phyloP scores from a whole-genome alignment of 2,888 invertebrate genomes.

The Limnephilus lunatus region DNA sequence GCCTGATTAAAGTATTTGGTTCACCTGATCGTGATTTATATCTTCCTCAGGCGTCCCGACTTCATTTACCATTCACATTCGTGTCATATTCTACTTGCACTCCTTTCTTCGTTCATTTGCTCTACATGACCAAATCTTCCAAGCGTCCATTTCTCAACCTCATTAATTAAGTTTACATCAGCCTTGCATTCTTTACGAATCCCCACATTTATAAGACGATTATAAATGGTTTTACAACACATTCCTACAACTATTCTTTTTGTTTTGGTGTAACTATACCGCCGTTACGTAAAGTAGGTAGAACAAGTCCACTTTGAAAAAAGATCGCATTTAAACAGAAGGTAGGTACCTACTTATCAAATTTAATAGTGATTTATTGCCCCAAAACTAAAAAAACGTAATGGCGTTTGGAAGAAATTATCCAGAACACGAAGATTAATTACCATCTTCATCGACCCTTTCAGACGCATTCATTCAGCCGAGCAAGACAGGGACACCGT shows the following conservation, averaged over 20 bases:
- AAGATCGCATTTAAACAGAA: neutral
- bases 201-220: too few species aligned
- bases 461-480: conserved; percentile 15
- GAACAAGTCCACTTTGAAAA: neutral
- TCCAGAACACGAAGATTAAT: conserved; percentile 49
- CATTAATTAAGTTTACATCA: too few species aligned
- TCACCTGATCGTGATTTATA: too few species aligned
- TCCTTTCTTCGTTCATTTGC: too few species aligned
- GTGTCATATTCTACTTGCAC: too few species aligned
- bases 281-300: neutral
- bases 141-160: too few species aligned
- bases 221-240: too few species aligned
- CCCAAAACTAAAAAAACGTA: conserved; percentile 22
- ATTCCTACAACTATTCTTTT: neutral
- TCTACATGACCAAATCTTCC: too few species aligned
- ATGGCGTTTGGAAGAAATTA: conserved; percentile 44
- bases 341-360: neutral
- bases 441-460: conserved; percentile 27
- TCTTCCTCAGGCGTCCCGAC: too few species aligned
- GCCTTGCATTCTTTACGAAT: too few species aligned
- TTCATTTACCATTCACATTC: too few species aligned
- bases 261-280: neutral
- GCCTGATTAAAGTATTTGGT: too few species aligned
- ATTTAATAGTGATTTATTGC: conserved; percentile 27
- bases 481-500: conserved; percentile 27